Evolutionary conservation across 2,888 invertebrate species (phyloP), one percentile per base, ranked within the genome.

Genomic region (Athalia rosae): DNA sequence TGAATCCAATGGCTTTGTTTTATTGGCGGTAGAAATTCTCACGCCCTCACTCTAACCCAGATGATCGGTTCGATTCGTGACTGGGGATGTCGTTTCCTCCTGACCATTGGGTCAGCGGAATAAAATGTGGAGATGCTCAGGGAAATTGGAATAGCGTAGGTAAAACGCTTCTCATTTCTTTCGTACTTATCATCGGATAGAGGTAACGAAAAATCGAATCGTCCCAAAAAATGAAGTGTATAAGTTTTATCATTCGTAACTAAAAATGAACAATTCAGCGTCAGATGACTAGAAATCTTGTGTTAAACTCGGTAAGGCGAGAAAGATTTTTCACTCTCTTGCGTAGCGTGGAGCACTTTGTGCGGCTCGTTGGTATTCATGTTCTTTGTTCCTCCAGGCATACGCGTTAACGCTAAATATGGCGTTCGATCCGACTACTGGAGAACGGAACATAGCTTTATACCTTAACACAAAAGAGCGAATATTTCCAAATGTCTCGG

Each of bases 241-340:
- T n/a, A 28, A 28, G 28, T 28, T 28, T 28, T 2, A 28, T 28
- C 28, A 28, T 28, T 28, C 28, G 28, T 28, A 28, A 28, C 28
- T 28, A 53, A 53, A 53, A 53, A 53, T 3, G 53, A 53, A 8
- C 53, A n/a, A n/a, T n/a, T 13, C 13, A 4, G 13, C 13, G 61
- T 28, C 13, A 8, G 53, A 15, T 28, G 61, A n/a, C 4, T n/a
- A 45, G 45, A 58, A 71, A 43, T 45, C 7, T 43, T 28, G n/a
- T 50, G 45, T 28, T 28, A 13, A 4, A 28, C 58, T 13, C 43
- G 56, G 13, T 45, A 13, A 58, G 41, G 28, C 8, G 45, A 13
- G 15, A 45, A 47, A 9, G 43, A 43, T 76, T 56, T 56, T 76
- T 76, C 56, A 66, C 76, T 76, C 66, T 76, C 76, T 76, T 45